Evolutionary conservation across 2,797 vertebrate species (phyloP).

Genomic region (Halcyon chelicuti): DNA sequence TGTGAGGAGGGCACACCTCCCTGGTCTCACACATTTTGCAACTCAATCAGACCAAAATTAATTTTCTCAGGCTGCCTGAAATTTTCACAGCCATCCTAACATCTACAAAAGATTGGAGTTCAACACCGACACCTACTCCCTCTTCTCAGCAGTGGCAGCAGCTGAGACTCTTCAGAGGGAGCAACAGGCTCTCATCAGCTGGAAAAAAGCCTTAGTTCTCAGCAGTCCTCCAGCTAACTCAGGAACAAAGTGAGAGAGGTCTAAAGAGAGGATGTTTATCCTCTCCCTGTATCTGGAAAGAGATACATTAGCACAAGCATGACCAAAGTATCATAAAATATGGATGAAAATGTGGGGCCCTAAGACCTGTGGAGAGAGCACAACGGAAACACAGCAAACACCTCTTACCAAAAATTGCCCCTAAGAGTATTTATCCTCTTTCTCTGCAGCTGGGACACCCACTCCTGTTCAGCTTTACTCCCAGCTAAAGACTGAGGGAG

Average conservation of each 20-base stretch:
- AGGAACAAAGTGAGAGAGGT: background rate
- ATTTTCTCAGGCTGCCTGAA: background rate
- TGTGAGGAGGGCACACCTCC: background rate
- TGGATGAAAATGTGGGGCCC: background rate
- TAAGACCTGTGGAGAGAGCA: background rate
- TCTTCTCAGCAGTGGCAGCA: background rate
- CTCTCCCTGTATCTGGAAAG: background rate
- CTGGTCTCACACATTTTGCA: background rate
- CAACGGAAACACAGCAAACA: background rate
- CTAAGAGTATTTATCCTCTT: background rate
- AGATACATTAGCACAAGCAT: background rate
- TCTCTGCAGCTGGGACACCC: background rate
- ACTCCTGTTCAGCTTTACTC: background rate
- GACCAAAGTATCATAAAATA: background rate
- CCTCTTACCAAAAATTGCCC: background rate
- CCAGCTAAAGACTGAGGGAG: background rate
- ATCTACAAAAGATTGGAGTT: background rate
- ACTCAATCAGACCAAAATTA: background rate
- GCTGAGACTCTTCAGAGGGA: background rate
- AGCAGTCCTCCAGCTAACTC: background rate
- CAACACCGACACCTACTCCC: accelerated
- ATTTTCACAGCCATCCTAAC: background rate
- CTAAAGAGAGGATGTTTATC: background rate
- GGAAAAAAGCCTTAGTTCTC: background rate
- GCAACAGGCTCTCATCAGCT: background rate